These are phyloP conservation scores for Phortica okadai DNA, from an alignment of 2,888 invertebrate species.

Conservation along the genomic window DNA sequence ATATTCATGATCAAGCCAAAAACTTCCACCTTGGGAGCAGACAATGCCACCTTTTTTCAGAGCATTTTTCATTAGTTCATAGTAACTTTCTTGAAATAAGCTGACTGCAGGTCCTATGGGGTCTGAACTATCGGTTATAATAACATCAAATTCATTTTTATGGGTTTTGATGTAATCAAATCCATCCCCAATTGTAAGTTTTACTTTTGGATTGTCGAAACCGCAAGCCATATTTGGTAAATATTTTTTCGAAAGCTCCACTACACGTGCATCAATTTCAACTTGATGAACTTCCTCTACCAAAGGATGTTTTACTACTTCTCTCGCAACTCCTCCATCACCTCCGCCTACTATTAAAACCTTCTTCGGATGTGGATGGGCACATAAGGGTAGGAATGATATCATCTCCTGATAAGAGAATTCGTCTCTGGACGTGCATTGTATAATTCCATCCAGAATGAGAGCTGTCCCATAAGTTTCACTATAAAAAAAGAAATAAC, in stretches of 20 bases:
- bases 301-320: slow-evolving; percentile 93
- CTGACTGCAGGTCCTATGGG: slow-evolving; percentile 89
- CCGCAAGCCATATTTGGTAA: slow-evolving; percentile 94
- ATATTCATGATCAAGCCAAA: slow-evolving; percentile 88
- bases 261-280: slow-evolving; percentile 95
- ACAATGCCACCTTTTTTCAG: slow-evolving; percentile 91
- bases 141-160: slow-evolving; percentile 92
- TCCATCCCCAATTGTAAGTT: slow-evolving; percentile 92
- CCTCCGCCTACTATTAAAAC: slow-evolving; percentile 98
- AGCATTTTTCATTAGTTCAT: slow-evolving; percentile 88
- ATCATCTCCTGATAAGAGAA: slow-evolving; percentile 99
- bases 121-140: slow-evolving; percentile 99
- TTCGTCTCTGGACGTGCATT: slow-evolving; percentile 97
- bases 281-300: slow-evolving; percentile 93
- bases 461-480: slow-evolving; percentile 86
- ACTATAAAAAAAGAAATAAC: slow-evolving; percentile 44
- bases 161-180: slow-evolving; percentile 95
- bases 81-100: slow-evolving; percentile 85
- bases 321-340: slow-evolving; percentile 97
- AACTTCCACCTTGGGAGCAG: slow-evolving; percentile 93
- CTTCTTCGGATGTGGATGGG: slow-evolving; percentile 92
- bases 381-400: slow-evolving; percentile 92
- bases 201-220: slow-evolving; percentile 89
- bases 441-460: slow-evolving; percentile 96
- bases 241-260: slow-evolving; percentile 91